Base-by-base conservation (phyloP, 1,140 invertebrate species). In the Lepidurus couesii region DNA sequence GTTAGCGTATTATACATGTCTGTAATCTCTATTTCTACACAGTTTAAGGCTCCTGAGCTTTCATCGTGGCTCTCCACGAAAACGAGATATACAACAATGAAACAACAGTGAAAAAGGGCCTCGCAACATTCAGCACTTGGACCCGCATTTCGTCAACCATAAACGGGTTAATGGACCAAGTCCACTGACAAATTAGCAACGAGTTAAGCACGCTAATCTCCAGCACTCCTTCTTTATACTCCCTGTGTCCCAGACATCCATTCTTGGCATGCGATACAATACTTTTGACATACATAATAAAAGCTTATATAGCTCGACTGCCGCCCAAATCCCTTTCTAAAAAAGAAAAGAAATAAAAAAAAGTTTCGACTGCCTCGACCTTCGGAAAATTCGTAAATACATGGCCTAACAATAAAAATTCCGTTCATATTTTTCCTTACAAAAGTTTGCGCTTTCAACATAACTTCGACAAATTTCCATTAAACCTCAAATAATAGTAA, bases 131-230 rank as follows among this genome's bases (percentile, higher is more conserved):
- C 53, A 7, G 13, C 8, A 21, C 13, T 65, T 65, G 21, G 53
- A 21, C 21, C 21, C 53, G 4, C 53, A 65, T 65, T 65, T 65
- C n/a, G 53, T 65, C 53, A 65, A 65, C 13, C 53, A 65, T 65
- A 65, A 65, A 65, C 53, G 16, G 53, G 53, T 65, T 65, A 65
- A 65, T 21, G 53, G 53, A 65, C 53, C 21, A 13, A 65, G 53
- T 65, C 53, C 53, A 65, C 53, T 65, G 53, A 65, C 53, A 65
- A 65, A 65, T 65, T 65, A 65, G 53, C 53, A 65, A 65, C 1
- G 8, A 65, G 53, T 65, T 65, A 65, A n/a, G 53, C 53, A 65
- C 53, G 53, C 53, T 65, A 65, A 65, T 65, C 53, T 16, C 1
- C 21, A n/a, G 21, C 16, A 10, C 21, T 21, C 21, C 53, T 65